Evolutionary conservation across 2,888 invertebrate species (phyloP), one percentile per base, ranked within the genome.

Genomic region (Steinernema scapterisci): DNA sequence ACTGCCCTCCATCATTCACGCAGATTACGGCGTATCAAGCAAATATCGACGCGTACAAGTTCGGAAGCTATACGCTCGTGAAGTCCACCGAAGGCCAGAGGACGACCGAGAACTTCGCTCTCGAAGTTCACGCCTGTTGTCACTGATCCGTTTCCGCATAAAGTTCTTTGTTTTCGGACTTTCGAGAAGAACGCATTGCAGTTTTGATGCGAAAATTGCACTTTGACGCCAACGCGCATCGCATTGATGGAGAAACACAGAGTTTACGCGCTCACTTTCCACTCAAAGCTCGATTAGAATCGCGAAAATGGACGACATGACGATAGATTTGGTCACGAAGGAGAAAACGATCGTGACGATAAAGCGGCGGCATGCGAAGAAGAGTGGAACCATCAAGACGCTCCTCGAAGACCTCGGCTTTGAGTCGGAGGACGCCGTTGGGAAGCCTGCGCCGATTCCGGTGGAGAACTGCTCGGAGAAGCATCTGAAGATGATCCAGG

Each of bases 1-100:
- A 84, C 76, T 85, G 85, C 56, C 84, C 84, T 16, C 85, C 85
- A 13, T 80, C 83, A 38, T 85, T 85, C 79, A 83, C 84, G 54
- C 83, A 84, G 72, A 85, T 85, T 71, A 82, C 80, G 74, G 82
- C 82, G 1, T 84, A 84, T 74, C 83, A 83, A 80, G 77, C 83
- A 5, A 82, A 83, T 38, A 79, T 84, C 16, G 83, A 84, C 74
- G 81, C 82, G 77, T 84, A 84, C 74, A 82, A 81, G 25, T 83
- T 84, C 73, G 83, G 83, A 13, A 83, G 83, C 73, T 84, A 83
- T 52, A 79, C 82, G 44, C 77, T 83, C 52, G 80, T 81, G 43
- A 83, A 83, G 74, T 77, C 80, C 27, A 76, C 80, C 27, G 81
- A 79, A 72, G 78, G 82, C 73, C 81, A 82, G 27, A 81, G 82